Percentiles rank a stretch among this genome's conserved stretches.
Evolutionary conservation across 2,888 invertebrate species (phyloP).

Genomic region (Piscicola geometra): DNA sequence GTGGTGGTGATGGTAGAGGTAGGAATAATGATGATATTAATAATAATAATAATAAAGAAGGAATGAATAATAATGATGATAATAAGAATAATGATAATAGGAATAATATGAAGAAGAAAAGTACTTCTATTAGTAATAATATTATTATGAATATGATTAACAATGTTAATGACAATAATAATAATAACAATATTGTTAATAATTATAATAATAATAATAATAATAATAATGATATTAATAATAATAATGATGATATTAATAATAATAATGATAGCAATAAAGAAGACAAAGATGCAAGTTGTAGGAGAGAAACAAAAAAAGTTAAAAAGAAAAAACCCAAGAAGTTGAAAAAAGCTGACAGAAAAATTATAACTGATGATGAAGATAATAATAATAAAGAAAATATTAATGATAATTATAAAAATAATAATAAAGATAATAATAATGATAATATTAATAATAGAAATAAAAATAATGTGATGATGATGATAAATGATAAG

Average conservation of each 20-base stretch:
- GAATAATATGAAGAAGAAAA: neutral
- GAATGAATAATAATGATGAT: neutral
- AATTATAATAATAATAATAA: neutral
- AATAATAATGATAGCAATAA: too few relatives aligned
- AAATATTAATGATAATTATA: neutral
- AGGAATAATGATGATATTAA: neutral
- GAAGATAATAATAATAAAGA: neutral
- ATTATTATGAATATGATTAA: too few relatives aligned
- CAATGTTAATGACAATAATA: neutral
- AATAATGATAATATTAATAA: neutral
- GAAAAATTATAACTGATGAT: too few relatives aligned
- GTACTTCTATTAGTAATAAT: constrained; percentile 41
- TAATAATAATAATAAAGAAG: neutral
- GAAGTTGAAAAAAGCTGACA: too few relatives aligned
- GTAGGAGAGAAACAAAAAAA: too few relatives aligned
- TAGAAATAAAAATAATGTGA: neutral
- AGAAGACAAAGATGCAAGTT: too few relatives aligned
- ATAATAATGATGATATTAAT: too few relatives aligned
- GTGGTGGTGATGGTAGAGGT: neutral
- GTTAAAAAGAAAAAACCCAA: too few relatives aligned
- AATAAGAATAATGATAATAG: constrained; percentile 14
- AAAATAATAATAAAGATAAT: neutral
- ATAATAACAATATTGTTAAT: constrained; percentile 36
- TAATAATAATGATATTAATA: too few relatives aligned
- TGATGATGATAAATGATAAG: neutral